A percentile compares a stretch with the other conserved stretches of the same genome.
phyloP scores from a whole-genome alignment of 35 echinoderm and acorn worm species.

The Apostichopus parvimensis region DNA sequence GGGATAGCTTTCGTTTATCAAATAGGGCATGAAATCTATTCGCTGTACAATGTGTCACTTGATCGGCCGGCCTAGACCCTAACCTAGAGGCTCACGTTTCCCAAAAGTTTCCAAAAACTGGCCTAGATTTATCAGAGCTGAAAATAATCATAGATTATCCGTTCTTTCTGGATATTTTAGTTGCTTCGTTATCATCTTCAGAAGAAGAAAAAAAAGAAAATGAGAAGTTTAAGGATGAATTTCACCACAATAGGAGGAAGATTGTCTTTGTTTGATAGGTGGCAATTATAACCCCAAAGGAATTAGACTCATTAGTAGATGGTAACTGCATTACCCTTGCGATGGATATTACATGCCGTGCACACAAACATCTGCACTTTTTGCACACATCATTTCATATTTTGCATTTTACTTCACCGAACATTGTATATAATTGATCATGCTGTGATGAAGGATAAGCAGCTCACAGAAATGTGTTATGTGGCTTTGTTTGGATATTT shows the following conservation, averaged over 20 bases:
- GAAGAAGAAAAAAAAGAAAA: not conserved
- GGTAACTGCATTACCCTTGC: not conserved
- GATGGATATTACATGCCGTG: too few relatives aligned
- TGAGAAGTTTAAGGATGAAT: not conserved
- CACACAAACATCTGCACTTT: too few relatives aligned
- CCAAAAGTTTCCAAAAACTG: not conserved
- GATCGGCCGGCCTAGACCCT: not conserved
- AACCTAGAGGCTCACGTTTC: not conserved
- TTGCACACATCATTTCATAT: too few relatives aligned
- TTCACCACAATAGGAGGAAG: not conserved
- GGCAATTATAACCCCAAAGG: not conserved
- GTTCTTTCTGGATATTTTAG: not conserved
- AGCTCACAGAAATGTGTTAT: too few relatives aligned
- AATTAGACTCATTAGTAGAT: not conserved
- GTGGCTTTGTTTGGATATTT: too few relatives aligned
- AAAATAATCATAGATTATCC: slow-evolving; percentile 22
- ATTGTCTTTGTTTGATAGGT: not conserved
- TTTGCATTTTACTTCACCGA: too few relatives aligned
- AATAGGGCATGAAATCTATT: slow-evolving; percentile 49
- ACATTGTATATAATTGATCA: too few relatives aligned
- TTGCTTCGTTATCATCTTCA: not conserved
- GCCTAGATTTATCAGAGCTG: slow-evolving; percentile 38
- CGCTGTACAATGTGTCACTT: not conserved
- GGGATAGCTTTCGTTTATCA: slow-evolving; percentile 13
- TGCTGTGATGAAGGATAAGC: too few relatives aligned